Percentiles rank a stretch among this genome's conserved stretches.
Evolutionary conservation across 2,113 vertebrate genomes (phyloP).

Genomic region (Pandion haliaetus): DNA sequence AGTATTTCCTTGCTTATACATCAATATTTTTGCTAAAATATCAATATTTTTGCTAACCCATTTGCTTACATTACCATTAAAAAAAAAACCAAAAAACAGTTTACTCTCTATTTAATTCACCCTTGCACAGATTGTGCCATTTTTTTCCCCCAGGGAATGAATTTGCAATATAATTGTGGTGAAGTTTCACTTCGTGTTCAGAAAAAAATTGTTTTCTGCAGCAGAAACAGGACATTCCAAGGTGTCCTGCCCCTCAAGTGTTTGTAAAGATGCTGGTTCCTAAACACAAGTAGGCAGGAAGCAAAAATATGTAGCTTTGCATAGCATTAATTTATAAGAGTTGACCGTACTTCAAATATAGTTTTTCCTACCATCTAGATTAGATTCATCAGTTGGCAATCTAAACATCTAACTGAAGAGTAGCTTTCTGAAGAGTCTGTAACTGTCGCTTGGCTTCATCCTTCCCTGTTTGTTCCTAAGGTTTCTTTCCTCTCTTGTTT

Average conservation of each 20-base stretch:
- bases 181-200: background rate
- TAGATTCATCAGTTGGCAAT: background rate
- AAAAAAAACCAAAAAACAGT: too few relatives aligned
- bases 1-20: background rate
- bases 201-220: background rate
- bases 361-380: background rate
- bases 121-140: background rate
- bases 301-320: conserved; percentile 33
- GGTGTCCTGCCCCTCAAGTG: background rate
- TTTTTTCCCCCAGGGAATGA: background rate
- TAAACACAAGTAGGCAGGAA: conserved; percentile 10
- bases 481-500: conserved; percentile 66
- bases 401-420: conserved; percentile 22
- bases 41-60: background rate
- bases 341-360: background rate
- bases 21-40: background rate
- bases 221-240: conserved; percentile 23
- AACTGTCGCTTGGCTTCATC: conserved; percentile 58
- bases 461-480: conserved; percentile 64
- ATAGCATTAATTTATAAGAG: conserved; percentile 14
- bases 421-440: conserved; percentile 42
- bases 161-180: background rate
- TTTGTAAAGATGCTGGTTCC: background rate
- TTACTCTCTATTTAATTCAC: background rate
- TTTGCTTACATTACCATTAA: background rate